phyloP scores from a whole-genome alignment of 2,113 vertebrate genomes.

The Sorex fumeus region DNA sequence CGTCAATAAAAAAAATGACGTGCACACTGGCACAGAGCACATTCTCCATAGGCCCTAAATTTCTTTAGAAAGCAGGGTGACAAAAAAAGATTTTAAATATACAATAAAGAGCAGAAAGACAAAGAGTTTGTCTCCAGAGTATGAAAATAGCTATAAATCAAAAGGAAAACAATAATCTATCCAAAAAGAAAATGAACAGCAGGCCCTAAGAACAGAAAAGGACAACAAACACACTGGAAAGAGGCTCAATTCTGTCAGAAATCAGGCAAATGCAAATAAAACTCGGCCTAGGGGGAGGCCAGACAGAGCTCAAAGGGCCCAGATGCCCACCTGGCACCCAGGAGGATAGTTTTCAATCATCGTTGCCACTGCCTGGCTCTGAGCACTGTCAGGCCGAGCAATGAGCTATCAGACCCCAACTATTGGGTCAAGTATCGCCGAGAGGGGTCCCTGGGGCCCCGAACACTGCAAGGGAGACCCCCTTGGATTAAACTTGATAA shows the following conservation, averaged over 20 bases:
- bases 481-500: background rate
- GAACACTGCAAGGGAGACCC: too few relatives aligned
- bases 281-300: too few relatives aligned
- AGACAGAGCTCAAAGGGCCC: too few relatives aligned
- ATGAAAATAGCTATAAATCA: background rate
- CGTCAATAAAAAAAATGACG: background rate
- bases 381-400: too few relatives aligned
- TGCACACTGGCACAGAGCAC: fast-evolving
- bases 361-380: too few relatives aligned
- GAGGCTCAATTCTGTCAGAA: background rate
- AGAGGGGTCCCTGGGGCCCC: too few relatives aligned
- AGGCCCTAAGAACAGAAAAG: background rate
- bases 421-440: too few relatives aligned
- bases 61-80: slow-evolving; percentile 6
- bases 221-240: background rate
- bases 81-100: background rate
- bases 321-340: too few relatives aligned
- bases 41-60: background rate
- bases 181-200: background rate
- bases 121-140: background rate
- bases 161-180: slow-evolving; percentile 6
- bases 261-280: background rate
- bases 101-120: background rate
- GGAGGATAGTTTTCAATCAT: too few relatives aligned
- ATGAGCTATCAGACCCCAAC: too few relatives aligned